These are phyloP conservation scores for Nebria ingens DNA, from an alignment of 1,140 invertebrate species.

Conservation along the genomic window DNA sequence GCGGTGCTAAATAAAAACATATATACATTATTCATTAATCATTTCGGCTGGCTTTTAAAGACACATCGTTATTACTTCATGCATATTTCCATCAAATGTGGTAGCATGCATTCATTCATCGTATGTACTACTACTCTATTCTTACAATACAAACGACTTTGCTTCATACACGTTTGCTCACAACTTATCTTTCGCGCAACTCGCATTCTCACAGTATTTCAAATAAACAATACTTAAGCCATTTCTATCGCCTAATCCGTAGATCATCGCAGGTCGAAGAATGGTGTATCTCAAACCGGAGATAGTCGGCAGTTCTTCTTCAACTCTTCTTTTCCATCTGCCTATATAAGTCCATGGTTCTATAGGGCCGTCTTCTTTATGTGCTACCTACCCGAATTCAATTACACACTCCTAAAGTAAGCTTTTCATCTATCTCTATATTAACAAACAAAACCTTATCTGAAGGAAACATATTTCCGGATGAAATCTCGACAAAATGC, in stretches of 20 bases:
- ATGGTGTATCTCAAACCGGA: conserved; percentile 65
- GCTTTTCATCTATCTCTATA: conserved; percentile 18
- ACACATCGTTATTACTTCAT: too few species aligned
- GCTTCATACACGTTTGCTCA: too few species aligned
- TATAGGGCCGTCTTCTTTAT: conserved; percentile 61
- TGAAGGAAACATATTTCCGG: conserved; percentile 65
- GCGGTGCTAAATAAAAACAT: conserved; percentile 51
- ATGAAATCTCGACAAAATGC: conserved; percentile 74
- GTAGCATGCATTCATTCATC: too few species aligned
- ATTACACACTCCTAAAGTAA: neutral
- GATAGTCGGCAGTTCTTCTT: conserved; percentile 60
- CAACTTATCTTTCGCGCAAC: too few species aligned
- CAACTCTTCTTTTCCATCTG: conserved; percentile 71
- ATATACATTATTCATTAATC: too few species aligned
- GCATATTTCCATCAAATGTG: too few species aligned
- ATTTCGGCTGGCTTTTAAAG: too few species aligned
- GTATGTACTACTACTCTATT: too few species aligned
- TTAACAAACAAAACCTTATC: conserved; percentile 56
- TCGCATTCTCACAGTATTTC: too few species aligned
- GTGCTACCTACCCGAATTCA: conserved; percentile 41
- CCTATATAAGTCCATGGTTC: conserved; percentile 78
- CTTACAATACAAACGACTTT: too few species aligned
- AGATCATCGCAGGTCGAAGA: conserved; percentile 74
- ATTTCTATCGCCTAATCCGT: conserved; percentile 71
- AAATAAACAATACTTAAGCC: conserved; percentile 60